Percentiles rank a stretch among this genome's conserved stretches.
These are phyloP conservation scores for Pantherophis vulpinus DNA, from an alignment of 2,797 vertebrate species.

Conservation along the genomic window DNA sequence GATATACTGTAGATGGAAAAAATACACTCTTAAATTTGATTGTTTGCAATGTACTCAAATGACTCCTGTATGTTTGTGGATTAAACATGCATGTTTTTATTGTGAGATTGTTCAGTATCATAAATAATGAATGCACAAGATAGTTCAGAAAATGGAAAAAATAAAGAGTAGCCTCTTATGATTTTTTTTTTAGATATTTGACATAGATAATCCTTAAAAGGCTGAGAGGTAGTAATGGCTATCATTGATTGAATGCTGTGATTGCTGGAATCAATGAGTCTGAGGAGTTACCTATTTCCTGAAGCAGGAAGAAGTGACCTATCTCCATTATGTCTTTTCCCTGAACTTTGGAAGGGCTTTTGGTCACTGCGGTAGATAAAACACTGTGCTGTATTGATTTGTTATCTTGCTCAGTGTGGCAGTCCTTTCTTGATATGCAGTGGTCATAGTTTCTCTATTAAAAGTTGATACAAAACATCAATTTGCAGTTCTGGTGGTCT, in stretches of 20 bases:
- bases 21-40: neutral
- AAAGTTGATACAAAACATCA: neutral
- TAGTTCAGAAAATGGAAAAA: neutral
- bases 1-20: neutral
- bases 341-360: neutral
- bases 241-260: neutral
- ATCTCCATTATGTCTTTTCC: neutral
- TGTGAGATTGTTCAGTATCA: rapidly evolving
- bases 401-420: neutral
- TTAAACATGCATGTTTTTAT: neutral
- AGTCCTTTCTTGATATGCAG: neutral
- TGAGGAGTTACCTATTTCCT: neutral
- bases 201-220: neutral
- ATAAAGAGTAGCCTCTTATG: neutral
- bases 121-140: neutral
- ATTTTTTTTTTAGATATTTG: neutral
- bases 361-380: neutral
- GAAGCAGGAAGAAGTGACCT: neutral
- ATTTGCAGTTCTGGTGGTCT: neutral
- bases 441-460: slow-evolving; percentile 29
- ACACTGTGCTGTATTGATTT: neutral
- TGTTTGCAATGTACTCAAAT: neutral
- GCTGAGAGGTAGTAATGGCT: neutral
- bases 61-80: neutral
- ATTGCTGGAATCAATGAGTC: neutral